Conservation (phyloP, 2,888 invertebrate genomes). For the Colletes collaris region DNA sequence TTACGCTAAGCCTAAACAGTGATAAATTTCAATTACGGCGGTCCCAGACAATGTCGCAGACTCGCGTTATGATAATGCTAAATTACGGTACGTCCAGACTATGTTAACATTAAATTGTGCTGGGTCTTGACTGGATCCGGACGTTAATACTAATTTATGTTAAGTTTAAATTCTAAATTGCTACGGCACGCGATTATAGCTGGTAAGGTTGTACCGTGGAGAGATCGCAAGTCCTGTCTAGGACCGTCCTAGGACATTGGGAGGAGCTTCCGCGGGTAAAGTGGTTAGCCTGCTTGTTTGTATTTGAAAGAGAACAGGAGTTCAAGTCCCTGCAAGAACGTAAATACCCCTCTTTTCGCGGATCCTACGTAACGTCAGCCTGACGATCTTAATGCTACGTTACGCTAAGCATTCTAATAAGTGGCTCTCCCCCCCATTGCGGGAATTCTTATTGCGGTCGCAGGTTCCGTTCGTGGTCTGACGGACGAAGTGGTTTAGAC, state of each 20-base stretch:
- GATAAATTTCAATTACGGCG: too few relatives aligned
- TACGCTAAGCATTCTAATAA: conserved; percentile 27
- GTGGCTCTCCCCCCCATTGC: conserved; percentile 11
- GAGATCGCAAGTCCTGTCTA: background rate
- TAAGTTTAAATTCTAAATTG: background rate
- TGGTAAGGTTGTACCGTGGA: too few relatives aligned
- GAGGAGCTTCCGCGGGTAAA: conserved; percentile 4
- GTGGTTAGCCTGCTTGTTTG: background rate
- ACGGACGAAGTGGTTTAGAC: background rate
- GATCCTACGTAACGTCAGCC: conserved; percentile 7
- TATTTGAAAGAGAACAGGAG: conserved; percentile 5
- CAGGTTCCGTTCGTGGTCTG: conserved; percentile 25
- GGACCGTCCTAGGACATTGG: background rate
- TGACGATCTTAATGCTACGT: conserved; percentile 32
- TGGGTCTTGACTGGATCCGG: too few relatives aligned
- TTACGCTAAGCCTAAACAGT: too few relatives aligned
- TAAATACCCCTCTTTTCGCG: conserved; percentile 13
- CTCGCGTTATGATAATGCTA: too few relatives aligned
- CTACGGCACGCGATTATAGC: background rate
- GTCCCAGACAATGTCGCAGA: too few relatives aligned
- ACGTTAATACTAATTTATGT: background rate
- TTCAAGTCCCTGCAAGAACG: conserved; percentile 3
- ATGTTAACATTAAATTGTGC: too few relatives aligned
- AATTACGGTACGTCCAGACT: too few relatives aligned
- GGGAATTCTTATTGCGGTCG: conserved; percentile 19